Conservation (phyloP, 2,888 invertebrate genomes). For the Macaria liturata region DNA sequence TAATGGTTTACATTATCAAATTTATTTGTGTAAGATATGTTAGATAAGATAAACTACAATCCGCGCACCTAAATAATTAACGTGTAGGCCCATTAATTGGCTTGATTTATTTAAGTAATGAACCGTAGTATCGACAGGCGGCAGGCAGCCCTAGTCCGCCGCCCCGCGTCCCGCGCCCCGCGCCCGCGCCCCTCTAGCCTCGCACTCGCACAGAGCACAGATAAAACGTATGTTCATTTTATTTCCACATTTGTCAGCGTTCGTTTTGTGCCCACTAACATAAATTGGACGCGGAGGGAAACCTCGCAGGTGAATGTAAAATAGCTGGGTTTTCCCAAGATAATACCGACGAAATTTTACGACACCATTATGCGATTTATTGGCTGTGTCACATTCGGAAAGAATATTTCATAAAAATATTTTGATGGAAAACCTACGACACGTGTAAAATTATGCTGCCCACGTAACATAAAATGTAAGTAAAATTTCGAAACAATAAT, state of each 20-base stretch:
- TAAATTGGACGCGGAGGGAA: conserved; percentile 82
- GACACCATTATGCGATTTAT: conserved; percentile 81
- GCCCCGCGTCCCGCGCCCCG: conserved; percentile 28
- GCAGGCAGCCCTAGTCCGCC: not conserved
- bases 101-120: no score
- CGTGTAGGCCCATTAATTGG: no score
- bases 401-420: conserved; percentile 68
- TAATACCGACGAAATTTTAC: conserved; percentile 81
- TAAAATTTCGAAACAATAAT: no score
- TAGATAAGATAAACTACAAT: no score
- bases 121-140: not conserved
- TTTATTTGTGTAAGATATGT: no score
- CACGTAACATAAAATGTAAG: conserved; percentile 7
- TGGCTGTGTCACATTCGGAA: conserved; percentile 75
- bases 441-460: conserved; percentile 16
- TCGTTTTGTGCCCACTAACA: conserved; percentile 83
- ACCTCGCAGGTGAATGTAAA: conserved; percentile 82
- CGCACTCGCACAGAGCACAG: conserved; percentile 70
- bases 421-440: conserved; percentile 50
- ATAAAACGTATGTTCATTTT: conserved; percentile 83
- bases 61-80: no score
- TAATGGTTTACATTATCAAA: no score
- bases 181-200: conserved; percentile 36
- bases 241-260: conserved; percentile 83
- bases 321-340: conserved; percentile 81